Evolutionary conservation across 2,113 vertebrate genomes (phyloP), one percentile per base, ranked within the genome.

Genomic region (Saimiri boliviensis): DNA sequence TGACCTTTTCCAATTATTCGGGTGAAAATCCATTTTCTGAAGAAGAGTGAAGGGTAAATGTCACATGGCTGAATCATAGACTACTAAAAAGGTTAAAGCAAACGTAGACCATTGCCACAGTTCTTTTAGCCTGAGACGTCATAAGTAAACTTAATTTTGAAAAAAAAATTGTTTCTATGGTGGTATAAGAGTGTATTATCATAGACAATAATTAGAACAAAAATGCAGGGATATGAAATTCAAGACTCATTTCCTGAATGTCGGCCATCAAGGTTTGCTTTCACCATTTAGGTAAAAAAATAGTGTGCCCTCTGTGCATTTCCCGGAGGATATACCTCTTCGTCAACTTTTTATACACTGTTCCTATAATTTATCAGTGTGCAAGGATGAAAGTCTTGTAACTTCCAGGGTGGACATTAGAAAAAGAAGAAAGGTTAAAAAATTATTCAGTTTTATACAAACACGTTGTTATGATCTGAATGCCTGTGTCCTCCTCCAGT

Each of bases 11-110:
- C 40, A 91, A 5, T 93, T 93, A 81, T 58, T 96, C 93, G 71
- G 30, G 92, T 30, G 76, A 1, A 87, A 40, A 42, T 82, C 40
- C 32, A 86, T 20, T 10, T 16, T 79, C 89, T 95, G 81, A 93
- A 94, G 30, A 68, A 52, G 6, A 94, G 40, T 7, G 47, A 97
- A 94, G 71, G 66, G 37, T 89, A 97, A 98, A 97, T n/a, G 6
- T 96, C 94, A 97, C 90, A 4, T 0, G 76, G 8, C 6, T 92
- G 74, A 97, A 92, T 70, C 76, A 97, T 30, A 85, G 88, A 91
- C 91, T 52, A 93, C 3, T 91, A 32, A 97, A 98, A 98, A 98
- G 73, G 91, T 97, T 97, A 95, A 94, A 89, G 63, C 35, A 94
- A 91, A 94, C 96, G 79, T 2, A 19, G 83, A 95, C 45, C 27